phyloP scores from a whole-genome alignment of 2,888 invertebrate genomes.

The Caenorhabditis afra region DNA sequence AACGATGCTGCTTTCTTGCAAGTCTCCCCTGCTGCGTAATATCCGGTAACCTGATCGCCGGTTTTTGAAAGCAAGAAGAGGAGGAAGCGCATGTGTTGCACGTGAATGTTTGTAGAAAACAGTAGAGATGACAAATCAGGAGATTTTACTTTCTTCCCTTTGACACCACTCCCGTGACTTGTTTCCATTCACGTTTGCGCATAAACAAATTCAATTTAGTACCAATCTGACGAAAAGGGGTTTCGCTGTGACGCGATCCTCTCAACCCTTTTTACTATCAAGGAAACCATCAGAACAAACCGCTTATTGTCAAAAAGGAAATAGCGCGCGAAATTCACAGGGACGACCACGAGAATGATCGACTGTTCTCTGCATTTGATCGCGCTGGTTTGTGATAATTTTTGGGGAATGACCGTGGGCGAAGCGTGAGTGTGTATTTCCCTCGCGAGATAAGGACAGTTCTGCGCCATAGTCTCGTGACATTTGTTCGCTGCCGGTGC shows the following conservation, averaged over 20 bases:
- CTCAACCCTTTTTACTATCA: no score
- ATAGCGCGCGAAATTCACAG: slow-evolving; percentile 10
- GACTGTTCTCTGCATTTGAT: slow-evolving; percentile 53
- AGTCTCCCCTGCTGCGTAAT: slow-evolving; percentile 5
- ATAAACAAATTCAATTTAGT: slow-evolving; percentile 38
- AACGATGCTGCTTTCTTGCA: background rate
- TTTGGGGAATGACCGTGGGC: slow-evolving; percentile 36
- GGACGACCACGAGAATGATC: slow-evolving; percentile 41
- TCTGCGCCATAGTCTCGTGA: slow-evolving; percentile 30
- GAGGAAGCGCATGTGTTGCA: slow-evolving; percentile 23
- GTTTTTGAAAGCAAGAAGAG: slow-evolving; percentile 4
- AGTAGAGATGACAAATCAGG: slow-evolving; percentile 41
- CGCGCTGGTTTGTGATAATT: slow-evolving; percentile 56
- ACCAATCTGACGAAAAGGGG: slow-evolving; percentile 20
- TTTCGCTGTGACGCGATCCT: no score
- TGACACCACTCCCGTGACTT: slow-evolving; percentile 36
- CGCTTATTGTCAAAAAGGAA: background rate
- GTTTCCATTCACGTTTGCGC: slow-evolving; percentile 52
- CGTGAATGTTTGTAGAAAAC: slow-evolving; percentile 42
- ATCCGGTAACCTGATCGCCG: slow-evolving; percentile 30
- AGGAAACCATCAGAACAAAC: no score
- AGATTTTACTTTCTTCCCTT: slow-evolving; percentile 33
- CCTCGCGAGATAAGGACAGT: slow-evolving; percentile 22
- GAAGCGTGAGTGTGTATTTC: slow-evolving; percentile 23
- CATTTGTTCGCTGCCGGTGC: slow-evolving; percentile 4